A percentile compares a stretch with the other conserved stretches of the same genome.
These are phyloP conservation scores for Betta splendens DNA, from an alignment of 2,797 vertebrate species.

Conservation along the genomic window DNA sequence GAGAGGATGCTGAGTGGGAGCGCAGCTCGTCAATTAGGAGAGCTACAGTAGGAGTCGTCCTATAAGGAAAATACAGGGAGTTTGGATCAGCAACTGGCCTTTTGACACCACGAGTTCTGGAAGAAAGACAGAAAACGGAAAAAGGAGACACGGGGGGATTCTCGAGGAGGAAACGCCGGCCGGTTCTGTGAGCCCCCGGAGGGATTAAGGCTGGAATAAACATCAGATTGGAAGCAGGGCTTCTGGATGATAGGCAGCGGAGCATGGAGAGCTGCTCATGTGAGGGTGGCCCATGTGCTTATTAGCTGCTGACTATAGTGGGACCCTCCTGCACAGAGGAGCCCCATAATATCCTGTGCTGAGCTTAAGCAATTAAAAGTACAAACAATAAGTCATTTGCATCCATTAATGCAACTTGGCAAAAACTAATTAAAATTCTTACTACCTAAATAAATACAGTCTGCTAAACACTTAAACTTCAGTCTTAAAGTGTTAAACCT, in stretches of 20 bases:
- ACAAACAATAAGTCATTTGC: not conserved
- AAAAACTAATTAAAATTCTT: too few relatives aligned
- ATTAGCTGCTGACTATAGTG: conserved; percentile 22
- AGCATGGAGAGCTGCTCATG: conserved; percentile 54
- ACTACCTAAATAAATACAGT: too few relatives aligned
- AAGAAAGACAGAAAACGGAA: conserved; percentile 2
- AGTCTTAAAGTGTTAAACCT: too few relatives aligned
- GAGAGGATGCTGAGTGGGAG: conserved; percentile 48
- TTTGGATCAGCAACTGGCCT: conserved; percentile 34
- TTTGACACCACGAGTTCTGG: conserved; percentile 6
- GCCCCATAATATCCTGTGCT: not conserved
- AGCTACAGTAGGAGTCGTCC: conserved; percentile 24
- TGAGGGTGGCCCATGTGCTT: conserved; percentile 39
- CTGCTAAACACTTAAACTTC: too few relatives aligned
- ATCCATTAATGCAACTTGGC: too few relatives aligned
- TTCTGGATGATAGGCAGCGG: conserved; percentile 47
- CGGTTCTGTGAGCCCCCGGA: conserved; percentile 58
- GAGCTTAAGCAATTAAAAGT: not conserved
- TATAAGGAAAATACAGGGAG: too few relatives aligned
- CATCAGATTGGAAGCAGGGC: conserved; percentile 57
- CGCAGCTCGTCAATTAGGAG: conserved; percentile 47
- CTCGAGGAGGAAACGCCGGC: conserved; percentile 25
- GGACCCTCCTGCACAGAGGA: not conserved
- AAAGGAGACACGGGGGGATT: not conserved
- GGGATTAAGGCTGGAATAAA: conserved; percentile 76